Evolutionary conservation across 2,797 vertebrate genomes (phyloP).

Genomic region (Salarias fasciatus): DNA sequence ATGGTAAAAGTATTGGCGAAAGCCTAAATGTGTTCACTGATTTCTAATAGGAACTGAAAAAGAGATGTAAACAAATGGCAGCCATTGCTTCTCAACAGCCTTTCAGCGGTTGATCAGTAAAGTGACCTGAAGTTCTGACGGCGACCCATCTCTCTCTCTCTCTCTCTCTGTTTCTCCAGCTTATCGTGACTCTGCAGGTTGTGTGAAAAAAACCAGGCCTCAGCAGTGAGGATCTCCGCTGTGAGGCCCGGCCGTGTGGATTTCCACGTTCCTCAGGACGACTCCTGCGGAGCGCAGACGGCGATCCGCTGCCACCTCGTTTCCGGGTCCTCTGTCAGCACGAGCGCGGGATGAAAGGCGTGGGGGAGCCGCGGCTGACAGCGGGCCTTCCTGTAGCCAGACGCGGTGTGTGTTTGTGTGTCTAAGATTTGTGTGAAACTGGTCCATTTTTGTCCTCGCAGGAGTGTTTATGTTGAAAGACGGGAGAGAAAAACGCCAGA

Average conservation of each 20-base stretch:
- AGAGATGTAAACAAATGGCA: too few species aligned
- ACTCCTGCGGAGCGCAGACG: constrained; percentile 19
- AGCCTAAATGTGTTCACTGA: too few species aligned
- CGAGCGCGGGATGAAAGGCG: constrained; percentile 27
- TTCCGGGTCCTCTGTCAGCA: constrained; percentile 13
- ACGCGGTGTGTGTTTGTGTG: constrained; percentile 44
- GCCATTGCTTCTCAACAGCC: too few species aligned
- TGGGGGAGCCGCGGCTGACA: constrained; percentile 39
- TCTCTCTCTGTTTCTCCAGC: too few species aligned
- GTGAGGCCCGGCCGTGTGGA: constrained; percentile 15
- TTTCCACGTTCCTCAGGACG: constrained; percentile 3
- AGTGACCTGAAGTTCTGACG: too few species aligned
- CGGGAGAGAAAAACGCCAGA: constrained; percentile 27
- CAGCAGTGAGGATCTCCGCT: neutral
- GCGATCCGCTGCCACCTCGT: constrained; percentile 4
- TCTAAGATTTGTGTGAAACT: constrained; percentile 23
- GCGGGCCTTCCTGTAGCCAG: constrained; percentile 34
- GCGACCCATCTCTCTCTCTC: too few species aligned
- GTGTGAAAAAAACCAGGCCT: neutral
- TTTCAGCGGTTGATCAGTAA: too few species aligned
- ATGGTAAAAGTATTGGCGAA: too few species aligned
- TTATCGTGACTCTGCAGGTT: too few species aligned
- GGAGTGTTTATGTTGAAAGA: constrained; percentile 58
- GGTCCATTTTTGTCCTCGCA: constrained; percentile 33
- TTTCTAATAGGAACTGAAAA: too few species aligned